Conservation (phyloP, 1,140 invertebrate species). For the Microplitis demolitor region DNA sequence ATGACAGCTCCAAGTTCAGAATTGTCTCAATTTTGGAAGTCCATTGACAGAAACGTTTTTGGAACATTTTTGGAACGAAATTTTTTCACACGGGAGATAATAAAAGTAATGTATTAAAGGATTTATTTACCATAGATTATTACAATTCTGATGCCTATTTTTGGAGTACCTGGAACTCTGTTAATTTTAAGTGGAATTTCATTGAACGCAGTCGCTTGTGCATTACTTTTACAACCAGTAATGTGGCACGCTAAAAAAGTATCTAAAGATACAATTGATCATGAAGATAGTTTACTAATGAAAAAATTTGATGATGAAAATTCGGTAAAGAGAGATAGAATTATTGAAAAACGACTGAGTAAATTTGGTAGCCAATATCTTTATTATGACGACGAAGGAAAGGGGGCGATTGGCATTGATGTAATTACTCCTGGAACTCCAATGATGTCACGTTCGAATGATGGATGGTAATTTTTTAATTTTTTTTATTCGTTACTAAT, state of each 20-base stretch:
- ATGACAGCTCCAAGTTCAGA: no score
- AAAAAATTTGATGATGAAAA: slow-evolving; percentile 13
- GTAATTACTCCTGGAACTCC: slow-evolving; percentile 68
- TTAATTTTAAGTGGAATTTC: slow-evolving; percentile 65
- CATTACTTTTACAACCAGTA: slow-evolving; percentile 68
- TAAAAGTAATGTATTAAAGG: not conserved
- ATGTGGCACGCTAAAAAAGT: slow-evolving; percentile 64
- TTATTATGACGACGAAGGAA: slow-evolving; percentile 68
- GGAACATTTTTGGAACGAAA: no score
- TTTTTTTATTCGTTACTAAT: not conserved
- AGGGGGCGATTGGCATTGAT: slow-evolving; percentile 66
- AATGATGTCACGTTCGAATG: slow-evolving; percentile 70
- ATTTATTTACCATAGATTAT: slow-evolving; percentile 59
- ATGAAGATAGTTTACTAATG: not conserved
- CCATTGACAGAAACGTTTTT: no score
- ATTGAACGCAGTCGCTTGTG: slow-evolving; percentile 64
- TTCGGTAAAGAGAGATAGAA: slow-evolving; percentile 10
- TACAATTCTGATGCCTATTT: slow-evolving; percentile 59
- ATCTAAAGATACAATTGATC: not conserved
- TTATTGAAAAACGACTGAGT: slow-evolving; percentile 13
- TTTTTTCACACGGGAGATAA: no score
- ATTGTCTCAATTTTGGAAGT: no score
- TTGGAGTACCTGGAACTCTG: slow-evolving; percentile 64
- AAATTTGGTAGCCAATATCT: slow-evolving; percentile 66
- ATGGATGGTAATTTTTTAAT: slow-evolving; percentile 66